phyloP scores from a whole-genome alignment of 2,797 vertebrate genomes.

The Poeciliopsis infans region DNA sequence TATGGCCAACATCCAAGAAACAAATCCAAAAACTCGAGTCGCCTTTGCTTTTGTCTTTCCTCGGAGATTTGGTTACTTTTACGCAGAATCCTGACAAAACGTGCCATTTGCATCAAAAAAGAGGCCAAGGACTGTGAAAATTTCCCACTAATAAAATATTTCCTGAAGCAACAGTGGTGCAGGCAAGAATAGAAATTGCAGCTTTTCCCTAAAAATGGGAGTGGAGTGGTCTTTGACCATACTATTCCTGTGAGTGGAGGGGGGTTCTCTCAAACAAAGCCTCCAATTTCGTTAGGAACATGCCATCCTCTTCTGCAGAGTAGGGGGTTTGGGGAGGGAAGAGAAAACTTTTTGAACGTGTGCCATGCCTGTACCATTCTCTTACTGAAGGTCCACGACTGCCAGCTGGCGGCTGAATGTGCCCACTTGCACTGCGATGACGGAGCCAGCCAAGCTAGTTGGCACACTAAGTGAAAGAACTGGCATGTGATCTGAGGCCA shows the following conservation, averaged over 20 bases:
- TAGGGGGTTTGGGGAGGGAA: constrained; percentile 85
- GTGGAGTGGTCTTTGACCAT: constrained; percentile 81
- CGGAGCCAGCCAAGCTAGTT: constrained; percentile 82
- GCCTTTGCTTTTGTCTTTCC: constrained; percentile 42
- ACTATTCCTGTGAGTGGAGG: constrained; percentile 85
- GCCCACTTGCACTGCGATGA: constrained; percentile 82
- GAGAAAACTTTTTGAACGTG: constrained; percentile 88
- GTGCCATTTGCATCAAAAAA: constrained; percentile 51
- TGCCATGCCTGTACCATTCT: constrained; percentile 87
- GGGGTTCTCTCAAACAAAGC: constrained; percentile 85
- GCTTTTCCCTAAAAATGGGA: constrained; percentile 72
- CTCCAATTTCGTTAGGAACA: constrained; percentile 83
- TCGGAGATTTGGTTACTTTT: constrained; percentile 53
- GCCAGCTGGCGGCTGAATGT: constrained; percentile 88
- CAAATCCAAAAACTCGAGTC: constrained; percentile 66
- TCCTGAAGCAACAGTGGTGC: constrained; percentile 61
- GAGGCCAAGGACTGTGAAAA: constrained; percentile 46
- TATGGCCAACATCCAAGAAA: constrained; percentile 70
- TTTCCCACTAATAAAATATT: constrained; percentile 52
- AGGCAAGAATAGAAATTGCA: constrained; percentile 64
- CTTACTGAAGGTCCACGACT: constrained; percentile 87
- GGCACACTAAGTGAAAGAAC: constrained; percentile 72
- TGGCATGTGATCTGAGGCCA: constrained; percentile 80
- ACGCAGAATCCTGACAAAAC: constrained; percentile 54
- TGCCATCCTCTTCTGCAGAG: constrained; percentile 85